Evolutionary conservation across 2,113 vertebrate species (phyloP), one percentile per base, ranked within the genome.

Genomic region (Neodontobutis hainanensis): DNA sequence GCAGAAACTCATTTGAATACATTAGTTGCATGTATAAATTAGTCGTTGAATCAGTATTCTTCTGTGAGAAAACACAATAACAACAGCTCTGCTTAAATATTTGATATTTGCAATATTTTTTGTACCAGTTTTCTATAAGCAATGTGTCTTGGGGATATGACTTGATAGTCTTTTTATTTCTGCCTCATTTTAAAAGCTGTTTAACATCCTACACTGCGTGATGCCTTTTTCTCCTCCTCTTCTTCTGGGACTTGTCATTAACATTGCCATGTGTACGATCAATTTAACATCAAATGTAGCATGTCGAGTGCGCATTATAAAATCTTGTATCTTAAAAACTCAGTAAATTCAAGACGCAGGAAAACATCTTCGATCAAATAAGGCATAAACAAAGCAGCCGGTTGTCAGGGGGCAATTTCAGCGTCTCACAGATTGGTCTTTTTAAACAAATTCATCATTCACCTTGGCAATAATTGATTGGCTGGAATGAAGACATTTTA

Each of bases 401-500:
- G 70, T 76, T 75, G 74, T 75, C 8, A 55, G 11, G 38, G 67
- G 61, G 63, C 78, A 71, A 78, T 72, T 60, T 78, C 42, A 4
- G 48, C 45, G 46, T 52, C 75, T 76, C 82, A 51, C 27, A 52
- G 64, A 75, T 62, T 59, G 66, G 61, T 64, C 74, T 64, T 78
- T 77, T 85, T 80, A 77, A 86, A 82, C 84, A 82, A 88, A 87
- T 83, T 83, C 77, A 73, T 85, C 75, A 80, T 82, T 87, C 83
- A 88, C 83, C 82, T 88, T 88, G 87, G 77, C 80, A 79, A 80
- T 85, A 85, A 90, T 89, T 88, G 87, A 86, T 90, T 85, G 83
- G 50, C 49, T 64, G 51, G 66, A 77, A 88, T 84, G 68, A 87
- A 89, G 83, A 88, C 83, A 80, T 89, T 87, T 89, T 61, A 71